Conservation (phyloP, 1,140 invertebrate genomes). For the Heliconius hermathena region DNA sequence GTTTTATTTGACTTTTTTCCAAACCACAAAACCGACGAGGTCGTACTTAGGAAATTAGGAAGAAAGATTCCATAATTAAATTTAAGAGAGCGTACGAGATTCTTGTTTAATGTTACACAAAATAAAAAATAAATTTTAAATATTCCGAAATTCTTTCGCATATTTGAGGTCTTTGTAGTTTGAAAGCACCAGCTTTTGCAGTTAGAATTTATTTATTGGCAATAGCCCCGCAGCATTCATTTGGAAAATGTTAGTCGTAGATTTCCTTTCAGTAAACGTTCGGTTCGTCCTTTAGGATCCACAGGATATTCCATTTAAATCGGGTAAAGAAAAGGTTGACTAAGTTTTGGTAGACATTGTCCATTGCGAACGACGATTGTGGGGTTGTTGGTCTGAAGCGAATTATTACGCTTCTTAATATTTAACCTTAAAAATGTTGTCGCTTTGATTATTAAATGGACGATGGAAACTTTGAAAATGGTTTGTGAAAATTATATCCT, state of each 20-base stretch:
- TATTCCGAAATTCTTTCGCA: conserved; percentile 19
- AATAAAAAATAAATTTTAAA: not conserved
- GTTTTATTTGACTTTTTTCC: conserved; percentile 29
- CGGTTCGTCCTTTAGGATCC: conserved; percentile 26
- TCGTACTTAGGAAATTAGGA: conserved; percentile 19
- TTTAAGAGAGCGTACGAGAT: conserved; percentile 11
- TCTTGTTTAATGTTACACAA: not conserved
- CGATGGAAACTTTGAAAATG: too few species aligned
- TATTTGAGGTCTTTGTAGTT: conserved; percentile 28
- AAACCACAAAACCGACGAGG: conserved; percentile 26
- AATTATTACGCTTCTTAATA: too few species aligned
- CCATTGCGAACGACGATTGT: not conserved
- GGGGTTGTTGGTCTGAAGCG: not conserved
- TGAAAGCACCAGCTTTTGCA: conserved; percentile 26
- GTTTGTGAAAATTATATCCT: too few species aligned
- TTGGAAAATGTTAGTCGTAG: conserved; percentile 35
- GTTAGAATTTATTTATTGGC: conserved; percentile 33
- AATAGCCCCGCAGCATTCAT: conserved; percentile 31
- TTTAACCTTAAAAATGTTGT: too few species aligned
- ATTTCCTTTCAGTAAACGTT: conserved; percentile 31
- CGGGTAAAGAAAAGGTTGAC: conserved; percentile 14
- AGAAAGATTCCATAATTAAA: conserved; percentile 17
- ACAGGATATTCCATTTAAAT: conserved; percentile 29
- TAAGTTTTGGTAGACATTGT: not conserved
- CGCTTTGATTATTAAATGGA: too few species aligned